Conservation (phyloP, 2,113 vertebrate species). For the human (Homo sapiens) region GRCh38 chr14:62744001-62744500, state of each 20-base stretch:
- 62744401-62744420: constrained; percentile 3
- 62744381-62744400: neutral
- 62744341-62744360: constrained; percentile 9
- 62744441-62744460: neutral
- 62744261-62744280: neutral
- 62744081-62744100: neutral
- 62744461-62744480: neutral
- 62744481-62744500: neutral
- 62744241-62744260: neutral
- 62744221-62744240: neutral
- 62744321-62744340: neutral
- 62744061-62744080: neutral
- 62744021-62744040: neutral
- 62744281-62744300: neutral
- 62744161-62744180: neutral
- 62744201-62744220: neutral
- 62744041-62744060: neutral
- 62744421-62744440: neutral
- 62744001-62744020: neutral
- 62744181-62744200: neutral
- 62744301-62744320: neutral
- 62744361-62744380: neutral
- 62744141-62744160: neutral
- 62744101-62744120: neutral
- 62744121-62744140: neutral